These are phyloP conservation scores for Tethya wilhelma DNA, from an alignment of 37 sponge, comb jelly and placozoan species.

Conservation along the genomic window DNA sequence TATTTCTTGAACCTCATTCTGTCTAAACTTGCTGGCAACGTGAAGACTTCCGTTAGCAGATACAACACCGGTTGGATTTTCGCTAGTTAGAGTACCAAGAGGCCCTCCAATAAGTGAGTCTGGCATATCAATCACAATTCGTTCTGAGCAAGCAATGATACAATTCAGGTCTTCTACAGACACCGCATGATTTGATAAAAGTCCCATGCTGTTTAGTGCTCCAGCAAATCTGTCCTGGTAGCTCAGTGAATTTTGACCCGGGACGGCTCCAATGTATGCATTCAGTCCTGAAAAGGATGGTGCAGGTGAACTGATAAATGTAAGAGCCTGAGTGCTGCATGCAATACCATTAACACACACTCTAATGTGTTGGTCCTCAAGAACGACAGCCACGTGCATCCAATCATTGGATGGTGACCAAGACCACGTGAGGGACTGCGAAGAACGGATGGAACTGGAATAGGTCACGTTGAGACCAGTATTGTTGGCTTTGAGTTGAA, in stretches of 20 bases:
- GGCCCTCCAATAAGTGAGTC: background rate
- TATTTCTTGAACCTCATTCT: constrained; percentile 24
- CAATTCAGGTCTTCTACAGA: constrained; percentile 28
- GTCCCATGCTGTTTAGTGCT: constrained; percentile 36
- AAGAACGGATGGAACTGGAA: background rate
- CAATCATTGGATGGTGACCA: constrained; percentile 33
- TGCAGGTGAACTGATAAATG: background rate
- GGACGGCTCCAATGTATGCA: constrained; percentile 16
- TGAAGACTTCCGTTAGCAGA: constrained; percentile 45
- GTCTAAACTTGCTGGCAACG: constrained; percentile 6
- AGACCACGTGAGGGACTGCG: constrained; percentile 21
- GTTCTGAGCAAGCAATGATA: constrained; percentile 41
- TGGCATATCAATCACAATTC: background rate
- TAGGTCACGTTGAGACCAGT: constrained; percentile 13
- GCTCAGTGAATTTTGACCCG: background rate
- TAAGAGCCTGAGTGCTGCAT: background rate
- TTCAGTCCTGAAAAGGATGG: background rate
- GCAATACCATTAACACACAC: constrained; percentile 41
- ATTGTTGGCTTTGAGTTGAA: constrained; percentile 9
- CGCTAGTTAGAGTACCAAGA: background rate
- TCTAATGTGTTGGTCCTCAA: constrained; percentile 5
- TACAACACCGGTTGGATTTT: background rate
- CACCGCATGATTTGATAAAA: constrained; percentile 37
- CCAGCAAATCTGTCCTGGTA: constrained; percentile 38
- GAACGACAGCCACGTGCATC: constrained; percentile 52